Conservation (phyloP, 1,140 invertebrate genomes). For the Solenopsis invicta region DNA sequence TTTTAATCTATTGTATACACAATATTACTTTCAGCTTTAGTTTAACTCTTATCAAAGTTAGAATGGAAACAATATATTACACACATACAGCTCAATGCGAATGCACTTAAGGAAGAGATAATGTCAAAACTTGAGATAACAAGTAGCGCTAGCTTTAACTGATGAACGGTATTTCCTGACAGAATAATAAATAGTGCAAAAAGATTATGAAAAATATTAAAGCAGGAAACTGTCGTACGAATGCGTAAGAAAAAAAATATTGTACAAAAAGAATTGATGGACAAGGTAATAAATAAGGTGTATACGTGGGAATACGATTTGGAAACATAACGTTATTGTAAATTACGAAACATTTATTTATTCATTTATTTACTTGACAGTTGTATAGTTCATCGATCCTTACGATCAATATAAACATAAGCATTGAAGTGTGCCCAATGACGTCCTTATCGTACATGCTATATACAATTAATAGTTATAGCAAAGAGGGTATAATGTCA, state of each 20-base stretch:
- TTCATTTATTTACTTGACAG: conserved; percentile 81
- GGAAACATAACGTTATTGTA: conserved; percentile 75
- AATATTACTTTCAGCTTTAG: conserved; percentile 11
- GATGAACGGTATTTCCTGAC: conserved; percentile 65
- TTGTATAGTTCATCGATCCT: conserved; percentile 79
- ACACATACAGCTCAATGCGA: conserved; percentile 10
- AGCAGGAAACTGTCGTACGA: not conserved
- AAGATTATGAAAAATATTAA: conserved; percentile 36
- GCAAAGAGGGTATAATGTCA: conserved; percentile 73
- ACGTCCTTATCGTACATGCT: conserved; percentile 78
- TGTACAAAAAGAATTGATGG: not conserved
- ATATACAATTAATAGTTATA: conserved; percentile 75
- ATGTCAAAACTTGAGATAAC: conserved; percentile 70
- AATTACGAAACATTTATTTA: conserved; percentile 84
- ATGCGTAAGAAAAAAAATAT: not conserved
- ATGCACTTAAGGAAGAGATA: conserved; percentile 67
- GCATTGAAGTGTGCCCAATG: conserved; percentile 76
- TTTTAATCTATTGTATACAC: not conserved
- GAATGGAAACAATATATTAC: conserved; percentile 23
- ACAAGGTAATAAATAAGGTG: not conserved
- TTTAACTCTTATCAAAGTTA: conserved; percentile 17
- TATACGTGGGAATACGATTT: conserved; percentile 31
- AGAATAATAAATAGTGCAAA: conserved; percentile 58
- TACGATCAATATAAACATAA: conserved; percentile 84
- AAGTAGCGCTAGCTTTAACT: conserved; percentile 47